Evolutionary conservation across 2,888 invertebrate genomes (phyloP), one percentile per base, ranked within the genome.

Genomic region (Girardia tigrina): DNA sequence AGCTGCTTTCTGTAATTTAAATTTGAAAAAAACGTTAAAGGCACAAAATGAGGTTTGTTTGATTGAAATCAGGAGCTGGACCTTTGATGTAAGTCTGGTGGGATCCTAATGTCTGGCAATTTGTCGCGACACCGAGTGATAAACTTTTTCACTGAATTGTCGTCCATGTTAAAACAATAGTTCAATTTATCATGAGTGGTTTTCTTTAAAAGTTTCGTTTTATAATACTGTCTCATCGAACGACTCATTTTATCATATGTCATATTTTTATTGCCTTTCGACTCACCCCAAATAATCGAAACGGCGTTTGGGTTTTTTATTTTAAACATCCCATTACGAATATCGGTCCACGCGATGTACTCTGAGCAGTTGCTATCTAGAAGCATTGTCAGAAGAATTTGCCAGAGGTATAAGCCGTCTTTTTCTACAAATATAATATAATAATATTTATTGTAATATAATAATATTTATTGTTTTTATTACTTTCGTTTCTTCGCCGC

Each of bases 171-270:
- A 28, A 74, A 74, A 26, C 28, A 23, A 69, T 74, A 74, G 8
- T 56, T 69, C 8, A 74, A 69, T 26, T 69, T 42, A 26, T 69
- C 42, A 56, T 42, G 42, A 28, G 27, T 69, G 14, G 74, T 56
- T 28, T 74, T 74, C 27, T 26, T 42, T 12, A 74, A 28, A 16
- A 74, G 28, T 26, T 36, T 69, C 69, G 42, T 27, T 42, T 74
- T 74, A 27, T 74, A 74, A 56, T 74, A 74, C 69, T 74, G 74
- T 26, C 74, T 23, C 42, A 74, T 42, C 14, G 74, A 74, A 26
- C 74, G 26, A 27, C 74, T 74, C 26, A 74, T 26, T 28, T 74
- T 74, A 16, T 74, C 74, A 36, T 74, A 74, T 6, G 42, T 74
- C 74, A 74, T 74, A 8, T 42, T 4, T 26, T 6, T n/a, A 56